Percentiles rank a stretch among this genome's conserved stretches.
phyloP scores from a whole-genome alignment of 2,888 invertebrate species.

The Mythimna albipuncta region DNA sequence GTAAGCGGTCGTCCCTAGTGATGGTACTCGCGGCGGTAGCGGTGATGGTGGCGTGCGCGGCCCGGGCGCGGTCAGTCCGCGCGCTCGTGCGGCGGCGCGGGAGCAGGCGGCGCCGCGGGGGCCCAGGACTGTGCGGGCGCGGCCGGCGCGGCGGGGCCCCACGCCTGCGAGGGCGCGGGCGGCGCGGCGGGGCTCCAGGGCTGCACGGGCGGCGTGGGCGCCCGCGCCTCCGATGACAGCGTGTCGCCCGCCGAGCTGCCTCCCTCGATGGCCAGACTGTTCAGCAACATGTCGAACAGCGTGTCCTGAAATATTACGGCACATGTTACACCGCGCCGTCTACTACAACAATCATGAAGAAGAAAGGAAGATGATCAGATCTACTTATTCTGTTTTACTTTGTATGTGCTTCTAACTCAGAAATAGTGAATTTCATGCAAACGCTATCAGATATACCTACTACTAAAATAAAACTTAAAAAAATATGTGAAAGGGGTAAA shows the following conservation, averaged over 20 bases:
- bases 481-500: background rate
- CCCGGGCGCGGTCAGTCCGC: constrained; percentile 63
- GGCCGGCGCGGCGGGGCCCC: constrained; percentile 41
- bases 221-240: constrained; percentile 64
- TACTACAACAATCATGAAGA: too few relatives aligned
- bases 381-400: background rate
- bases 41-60: constrained; percentile 28
- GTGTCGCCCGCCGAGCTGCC: constrained; percentile 47
- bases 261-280: constrained; percentile 81
- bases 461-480: constrained; percentile 1
- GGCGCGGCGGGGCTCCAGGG: constrained; percentile 78
- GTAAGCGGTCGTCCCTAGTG: constrained; percentile 53
- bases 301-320: constrained; percentile 77
- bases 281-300: constrained; percentile 85
- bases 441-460: background rate
- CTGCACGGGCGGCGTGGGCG: constrained; percentile 80
- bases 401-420: background rate
- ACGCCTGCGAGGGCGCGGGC: constrained; percentile 50
- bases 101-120: constrained; percentile 27
- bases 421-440: constrained; percentile 1
- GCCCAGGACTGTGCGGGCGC: constrained; percentile 36
- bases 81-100: constrained; percentile 48
- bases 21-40: constrained; percentile 72
- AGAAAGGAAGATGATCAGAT: background rate
- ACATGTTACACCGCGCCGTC: background rate